Conservation (phyloP, 2,888 invertebrate species). For the Coleophora flavipennella region DNA sequence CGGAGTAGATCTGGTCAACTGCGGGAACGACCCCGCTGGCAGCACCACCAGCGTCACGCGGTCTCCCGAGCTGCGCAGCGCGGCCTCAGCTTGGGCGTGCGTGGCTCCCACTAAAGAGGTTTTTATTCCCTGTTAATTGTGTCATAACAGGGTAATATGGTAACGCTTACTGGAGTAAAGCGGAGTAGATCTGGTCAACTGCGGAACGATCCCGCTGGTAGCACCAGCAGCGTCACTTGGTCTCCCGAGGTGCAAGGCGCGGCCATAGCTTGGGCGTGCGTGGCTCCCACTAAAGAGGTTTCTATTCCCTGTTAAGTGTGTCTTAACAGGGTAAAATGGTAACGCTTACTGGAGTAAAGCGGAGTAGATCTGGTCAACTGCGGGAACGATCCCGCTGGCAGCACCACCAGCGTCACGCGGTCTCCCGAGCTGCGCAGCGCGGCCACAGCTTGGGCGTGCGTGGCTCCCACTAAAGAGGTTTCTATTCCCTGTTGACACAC, state of each 20-base stretch:
- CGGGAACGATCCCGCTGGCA: conserved; percentile 57
- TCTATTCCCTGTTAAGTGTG: conserved; percentile 48
- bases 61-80: conserved; percentile 60
- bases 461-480: conserved; percentile 60
- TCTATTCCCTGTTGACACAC: conserved; percentile 54
- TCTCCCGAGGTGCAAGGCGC: conserved; percentile 62
- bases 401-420: conserved; percentile 57
- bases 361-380: conserved; percentile 33
- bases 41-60: conserved; percentile 61
- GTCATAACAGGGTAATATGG: too few relatives aligned
- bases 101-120: conserved; percentile 62
- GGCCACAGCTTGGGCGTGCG: conserved; percentile 62
- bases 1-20: conserved; percentile 31
- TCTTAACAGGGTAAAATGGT: not conserved
- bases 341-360: not conserved
- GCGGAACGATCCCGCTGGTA: conserved; percentile 56
- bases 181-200: conserved; percentile 52
- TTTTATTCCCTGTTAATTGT: conserved; percentile 48
- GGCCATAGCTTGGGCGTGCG: conserved; percentile 62
- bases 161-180: conserved; percentile 55
- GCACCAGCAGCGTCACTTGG: conserved; percentile 57
- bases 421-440: conserved; percentile 62
- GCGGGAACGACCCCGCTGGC: conserved; percentile 55
- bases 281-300: conserved; percentile 60
- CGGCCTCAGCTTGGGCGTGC: conserved; percentile 61